phyloP scores from a whole-genome alignment of 2,113 vertebrate genomes.

The Barbus barbus region DNA sequence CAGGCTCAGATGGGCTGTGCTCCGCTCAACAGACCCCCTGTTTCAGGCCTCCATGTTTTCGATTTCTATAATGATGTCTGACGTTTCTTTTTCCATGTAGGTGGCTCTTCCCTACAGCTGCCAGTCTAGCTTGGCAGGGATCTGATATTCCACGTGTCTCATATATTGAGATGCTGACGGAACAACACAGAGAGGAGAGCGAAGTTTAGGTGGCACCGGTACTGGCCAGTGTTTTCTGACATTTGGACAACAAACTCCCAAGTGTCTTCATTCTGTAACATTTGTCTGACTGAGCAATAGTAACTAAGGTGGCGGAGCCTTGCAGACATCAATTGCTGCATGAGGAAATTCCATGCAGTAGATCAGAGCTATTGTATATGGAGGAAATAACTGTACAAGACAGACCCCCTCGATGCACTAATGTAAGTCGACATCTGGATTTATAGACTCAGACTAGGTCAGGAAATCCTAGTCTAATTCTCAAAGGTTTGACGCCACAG shows the following conservation, averaged over 20 bases:
- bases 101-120: neutral
- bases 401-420: neutral
- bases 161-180: neutral
- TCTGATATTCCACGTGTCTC: neutral
- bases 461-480: constrained; percentile 14
- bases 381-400: neutral
- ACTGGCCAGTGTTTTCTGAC: neutral
- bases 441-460: constrained; percentile 14
- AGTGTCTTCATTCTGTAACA: neutral
- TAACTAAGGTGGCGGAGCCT: neutral
- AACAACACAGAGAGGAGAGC: too few relatives aligned
- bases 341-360: neutral
- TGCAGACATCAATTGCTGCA: neutral
- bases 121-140: constrained; percentile 1
- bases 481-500: neutral
- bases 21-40: constrained; percentile 40
- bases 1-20: neutral
- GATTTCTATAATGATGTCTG: constrained; percentile 31
- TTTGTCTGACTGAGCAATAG: neutral
- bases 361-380: neutral
- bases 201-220: neutral
- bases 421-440: constrained; percentile 25
- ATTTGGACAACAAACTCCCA: constrained; percentile 13
- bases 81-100: neutral
- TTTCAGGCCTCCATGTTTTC: constrained; percentile 47